Percentiles rank a stretch among this genome's conserved stretches.
phyloP scores from a whole-genome alignment of 2,888 invertebrate species.

The Physocephala rufipes region DNA sequence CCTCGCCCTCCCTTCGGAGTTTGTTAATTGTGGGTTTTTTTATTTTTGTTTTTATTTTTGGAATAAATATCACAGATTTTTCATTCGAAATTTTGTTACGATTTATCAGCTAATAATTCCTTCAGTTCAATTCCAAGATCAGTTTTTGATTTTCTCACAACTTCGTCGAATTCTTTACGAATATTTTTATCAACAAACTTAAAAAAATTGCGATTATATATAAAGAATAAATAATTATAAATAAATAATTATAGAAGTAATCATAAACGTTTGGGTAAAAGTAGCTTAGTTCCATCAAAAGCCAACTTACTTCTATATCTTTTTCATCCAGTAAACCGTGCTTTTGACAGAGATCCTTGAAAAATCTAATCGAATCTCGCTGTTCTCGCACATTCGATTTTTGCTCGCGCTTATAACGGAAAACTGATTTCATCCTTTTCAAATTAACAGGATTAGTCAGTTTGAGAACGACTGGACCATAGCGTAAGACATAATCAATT shows the following conservation, averaged over 20 bases:
- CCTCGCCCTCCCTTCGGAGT: too few relatives aligned
- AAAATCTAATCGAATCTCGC: constrained; percentile 95
- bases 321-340: constrained; percentile 78
- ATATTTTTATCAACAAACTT: constrained; percentile 84
- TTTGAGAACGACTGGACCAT: constrained; percentile 88
- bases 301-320: constrained; percentile 80
- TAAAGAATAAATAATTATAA: not conserved
- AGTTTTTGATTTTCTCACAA: constrained; percentile 74
- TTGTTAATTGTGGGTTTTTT: too few relatives aligned
- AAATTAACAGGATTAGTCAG: constrained; percentile 93
- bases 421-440: constrained; percentile 98
- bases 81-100: constrained; percentile 70
- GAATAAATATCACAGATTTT: constrained; percentile 68
- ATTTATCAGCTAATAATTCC: constrained; percentile 82
- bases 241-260: not conserved
- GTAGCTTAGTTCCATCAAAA: not conserved
- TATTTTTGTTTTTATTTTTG: not conserved
- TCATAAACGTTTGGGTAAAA: not conserved
- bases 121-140: constrained; percentile 79
- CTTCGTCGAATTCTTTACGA: constrained; percentile 81
- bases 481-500: constrained; percentile 68
- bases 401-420: constrained; percentile 92
- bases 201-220: not conserved
- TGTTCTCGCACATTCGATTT: constrained; percentile 91
- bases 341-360: constrained; percentile 74